Evolutionary conservation across 2,888 invertebrate genomes (phyloP).

Genomic region (Athalia rosae): DNA sequence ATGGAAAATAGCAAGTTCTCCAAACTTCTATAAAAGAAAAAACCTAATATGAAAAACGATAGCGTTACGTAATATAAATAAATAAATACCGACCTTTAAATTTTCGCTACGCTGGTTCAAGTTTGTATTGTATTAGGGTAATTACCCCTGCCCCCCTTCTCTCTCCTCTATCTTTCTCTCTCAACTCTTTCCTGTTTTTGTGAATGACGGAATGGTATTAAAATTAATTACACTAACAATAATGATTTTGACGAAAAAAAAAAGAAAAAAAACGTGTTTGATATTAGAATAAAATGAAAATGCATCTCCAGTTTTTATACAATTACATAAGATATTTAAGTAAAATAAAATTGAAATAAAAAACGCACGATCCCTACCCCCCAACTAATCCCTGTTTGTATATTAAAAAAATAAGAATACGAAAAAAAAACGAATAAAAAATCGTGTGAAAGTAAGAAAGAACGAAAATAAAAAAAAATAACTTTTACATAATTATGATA

Average conservation of each 20-base stretch:
- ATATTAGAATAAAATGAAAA: conserved; percentile 37
- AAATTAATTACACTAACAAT: background rate
- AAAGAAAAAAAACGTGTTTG: conserved; percentile 31
- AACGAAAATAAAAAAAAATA: background rate
- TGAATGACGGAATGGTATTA: background rate
- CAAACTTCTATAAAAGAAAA: background rate
- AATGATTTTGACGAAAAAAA: background rate
- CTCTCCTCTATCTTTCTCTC: too few species aligned
- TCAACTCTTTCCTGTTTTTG: too few species aligned
- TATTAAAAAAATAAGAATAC: conserved; percentile 34
- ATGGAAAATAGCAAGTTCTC: background rate
- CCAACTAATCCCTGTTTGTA: conserved; percentile 42
- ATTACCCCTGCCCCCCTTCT: too few species aligned
- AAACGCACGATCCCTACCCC: conserved; percentile 26
- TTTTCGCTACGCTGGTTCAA: conserved; percentile 17
- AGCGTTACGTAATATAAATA: background rate
- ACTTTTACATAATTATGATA: too few species aligned
- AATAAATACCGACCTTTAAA: background rate
- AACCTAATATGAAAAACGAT: background rate
- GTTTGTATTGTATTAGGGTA: background rate
- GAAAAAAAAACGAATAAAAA: background rate
- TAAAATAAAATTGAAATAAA: background rate
- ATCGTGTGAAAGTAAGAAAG: background rate
- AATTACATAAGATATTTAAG: conserved; percentile 8
- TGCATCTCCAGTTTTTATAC: conserved; percentile 44